Evolutionary conservation across 2,888 invertebrate species (phyloP), one percentile per base, ranked within the genome.

Genomic region (Phengaris alcon): DNA sequence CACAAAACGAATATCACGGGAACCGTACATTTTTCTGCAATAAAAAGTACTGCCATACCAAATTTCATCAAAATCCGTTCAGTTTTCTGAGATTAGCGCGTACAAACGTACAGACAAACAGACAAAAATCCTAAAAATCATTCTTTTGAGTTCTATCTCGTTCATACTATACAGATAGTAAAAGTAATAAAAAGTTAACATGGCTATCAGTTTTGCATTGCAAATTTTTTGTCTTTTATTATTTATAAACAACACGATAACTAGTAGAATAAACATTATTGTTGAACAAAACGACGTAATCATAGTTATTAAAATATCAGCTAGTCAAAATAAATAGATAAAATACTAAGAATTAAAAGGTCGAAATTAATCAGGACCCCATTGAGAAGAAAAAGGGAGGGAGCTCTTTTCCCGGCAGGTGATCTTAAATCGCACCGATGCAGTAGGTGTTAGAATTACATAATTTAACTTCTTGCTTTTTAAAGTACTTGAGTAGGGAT

Each of bases 361-460:
- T 70, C 35, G 10, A n/a, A 15, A 72, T 54, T 72, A 52, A 70
- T 70, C 57, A 75, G 46, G 51, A 12, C 48, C 54, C n/a, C 51
- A 77, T 78, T 77, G 74, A 77, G 75, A 78, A 77, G 57, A 77
- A 59, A 75, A 75, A 75, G 74, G 75, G 72, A 77, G 76, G 75
- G 76, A 73, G 75, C 77, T 74, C 54, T 75, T 64, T 77, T 75
- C 73, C 78, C 79, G 75, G 76, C 77, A 77, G 79, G 80, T 74
- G 76, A 44, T 68, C 76, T 75, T 73, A 75, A 77, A 79, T 80
- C 77, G 76, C 78, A 77, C 80, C 79, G 75, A 76, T 85, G 68
- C 85, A 78, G 83, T 83, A 84, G 88, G 87, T 83, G 87, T 84
- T 82, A 84, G 86, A 86, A 86, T 85, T 85, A 72, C 85, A 82